A percentile compares a stretch with the other conserved stretches of the same genome.
Evolutionary conservation across 2,888 invertebrate genomes (phyloP).

Genomic region (Orchesellides sinensis): DNA sequence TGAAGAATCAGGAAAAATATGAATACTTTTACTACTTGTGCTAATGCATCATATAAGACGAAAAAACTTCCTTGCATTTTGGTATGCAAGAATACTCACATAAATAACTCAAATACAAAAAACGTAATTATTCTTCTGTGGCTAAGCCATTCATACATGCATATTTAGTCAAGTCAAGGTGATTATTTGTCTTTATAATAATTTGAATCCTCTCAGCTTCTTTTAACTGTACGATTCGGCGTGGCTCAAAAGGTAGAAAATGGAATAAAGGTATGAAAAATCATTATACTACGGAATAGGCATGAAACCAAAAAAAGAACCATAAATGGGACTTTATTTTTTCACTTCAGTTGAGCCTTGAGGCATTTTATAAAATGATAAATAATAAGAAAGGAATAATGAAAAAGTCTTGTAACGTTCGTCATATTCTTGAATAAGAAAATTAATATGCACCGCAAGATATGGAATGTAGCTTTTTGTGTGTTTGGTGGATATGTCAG

Average conservation of each 20-base stretch:
- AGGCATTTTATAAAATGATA: slow-evolving; percentile 19
- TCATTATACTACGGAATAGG: neutral
- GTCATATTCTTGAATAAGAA: neutral
- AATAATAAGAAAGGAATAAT: slow-evolving; percentile 1
- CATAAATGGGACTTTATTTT: slow-evolving; percentile 37
- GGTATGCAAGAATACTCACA: neutral
- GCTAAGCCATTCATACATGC: too few relatives aligned
- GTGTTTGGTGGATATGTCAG: slow-evolving; percentile 35
- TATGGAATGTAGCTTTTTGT: neutral
- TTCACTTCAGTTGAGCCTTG: slow-evolving; percentile 14
- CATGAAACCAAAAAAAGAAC: neutral
- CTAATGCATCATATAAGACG: neutral
- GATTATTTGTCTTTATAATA: neutral
- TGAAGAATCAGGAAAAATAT: too few relatives aligned
- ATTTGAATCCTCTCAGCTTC: neutral
- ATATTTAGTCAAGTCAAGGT: neutral
- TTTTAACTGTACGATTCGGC: neutral
- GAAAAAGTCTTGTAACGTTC: slow-evolving; percentile 14
- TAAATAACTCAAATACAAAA: too few relatives aligned
- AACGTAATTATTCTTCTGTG: too few relatives aligned
- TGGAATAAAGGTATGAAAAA: neutral
- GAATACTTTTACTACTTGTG: too few relatives aligned
- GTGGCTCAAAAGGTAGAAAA: neutral
- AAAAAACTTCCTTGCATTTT: neutral
- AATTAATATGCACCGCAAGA: neutral